A percentile compares a stretch with the other conserved stretches of the same genome.
phyloP scores from a whole-genome alignment of 2,113 vertebrate species.

The Galeopterus variegatus region DNA sequence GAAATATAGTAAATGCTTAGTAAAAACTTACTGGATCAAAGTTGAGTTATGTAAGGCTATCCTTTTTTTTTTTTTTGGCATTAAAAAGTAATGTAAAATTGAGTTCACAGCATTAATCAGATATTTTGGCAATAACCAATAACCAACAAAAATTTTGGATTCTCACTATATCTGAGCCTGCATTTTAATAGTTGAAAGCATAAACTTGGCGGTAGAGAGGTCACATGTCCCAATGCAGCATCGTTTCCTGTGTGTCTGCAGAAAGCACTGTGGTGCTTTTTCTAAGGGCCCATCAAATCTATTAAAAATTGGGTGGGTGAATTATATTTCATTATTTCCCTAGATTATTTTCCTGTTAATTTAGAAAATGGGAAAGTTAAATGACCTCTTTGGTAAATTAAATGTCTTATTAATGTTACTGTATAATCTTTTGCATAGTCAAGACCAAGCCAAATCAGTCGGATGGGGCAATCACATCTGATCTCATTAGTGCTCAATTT shows the following conservation, averaged over 20 bases:
- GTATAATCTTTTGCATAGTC: not conserved
- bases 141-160: not conserved
- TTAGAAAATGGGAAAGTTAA: conserved; percentile 40
- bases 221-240: not conserved
- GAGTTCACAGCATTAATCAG: not conserved
- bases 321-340: not conserved
- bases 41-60: not conserved
- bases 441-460: not conserved
- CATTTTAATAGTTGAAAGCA: not conserved
- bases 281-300: not conserved
- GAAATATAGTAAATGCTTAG: not conserved
- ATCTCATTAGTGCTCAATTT: not conserved
- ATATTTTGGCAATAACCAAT: not conserved
- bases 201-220: not conserved
- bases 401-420: not conserved
- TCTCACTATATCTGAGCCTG: not conserved
- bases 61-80: not conserved
- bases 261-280: not conserved
- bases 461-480: not conserved
- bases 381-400: conserved; percentile 15
- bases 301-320: not conserved
- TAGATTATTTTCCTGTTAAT: conserved; percentile 17
- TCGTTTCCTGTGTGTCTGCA: not conserved
- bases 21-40: not conserved
- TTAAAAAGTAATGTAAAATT: not conserved